These are phyloP conservation scores for Lochmaea capreae DNA, from an alignment of 2,888 invertebrate genomes.

Conservation along the genomic window DNA sequence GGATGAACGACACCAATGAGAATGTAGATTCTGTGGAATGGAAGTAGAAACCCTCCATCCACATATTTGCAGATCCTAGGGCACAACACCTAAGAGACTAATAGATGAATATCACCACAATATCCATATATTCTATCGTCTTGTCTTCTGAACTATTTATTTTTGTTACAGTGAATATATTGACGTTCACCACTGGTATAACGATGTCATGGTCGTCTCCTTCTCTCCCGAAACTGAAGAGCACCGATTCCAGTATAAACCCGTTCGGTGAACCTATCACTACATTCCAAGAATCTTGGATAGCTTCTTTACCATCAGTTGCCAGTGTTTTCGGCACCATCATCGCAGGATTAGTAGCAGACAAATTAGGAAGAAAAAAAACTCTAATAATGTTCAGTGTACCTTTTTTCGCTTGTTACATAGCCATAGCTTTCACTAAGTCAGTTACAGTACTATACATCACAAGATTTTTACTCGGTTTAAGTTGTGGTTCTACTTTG, in stretches of 20 bases:
- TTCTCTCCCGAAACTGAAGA: conserved; percentile 23
- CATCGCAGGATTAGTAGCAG: conserved; percentile 73
- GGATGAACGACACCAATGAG: no score
- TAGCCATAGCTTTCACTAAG: conserved; percentile 71
- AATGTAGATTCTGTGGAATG: no score
- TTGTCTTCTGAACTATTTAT: no score
- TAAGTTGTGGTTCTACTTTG: conserved; percentile 76
- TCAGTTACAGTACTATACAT: conserved; percentile 68
- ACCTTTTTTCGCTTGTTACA: conserved; percentile 73
- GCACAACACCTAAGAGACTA: no score
- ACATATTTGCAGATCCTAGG: no score
- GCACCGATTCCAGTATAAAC: conserved; percentile 30
- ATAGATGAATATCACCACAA: no score
- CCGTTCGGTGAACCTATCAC: conserved; percentile 50
- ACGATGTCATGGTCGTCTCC: conserved; percentile 40
- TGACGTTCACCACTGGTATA: conserved; percentile 27
- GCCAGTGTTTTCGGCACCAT: conserved; percentile 74
- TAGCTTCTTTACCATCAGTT: conserved; percentile 66
- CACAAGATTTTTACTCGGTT: conserved; percentile 72
- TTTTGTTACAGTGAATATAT: conserved; percentile 27
- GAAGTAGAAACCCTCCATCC: no score
- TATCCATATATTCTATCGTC: no score
- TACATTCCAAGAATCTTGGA: conserved; percentile 66
- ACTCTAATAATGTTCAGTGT: conserved; percentile 73
- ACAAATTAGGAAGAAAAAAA: conserved; percentile 76